Conservation (phyloP, 2,113 vertebrate genomes). For the Prolemur simus region DNA sequence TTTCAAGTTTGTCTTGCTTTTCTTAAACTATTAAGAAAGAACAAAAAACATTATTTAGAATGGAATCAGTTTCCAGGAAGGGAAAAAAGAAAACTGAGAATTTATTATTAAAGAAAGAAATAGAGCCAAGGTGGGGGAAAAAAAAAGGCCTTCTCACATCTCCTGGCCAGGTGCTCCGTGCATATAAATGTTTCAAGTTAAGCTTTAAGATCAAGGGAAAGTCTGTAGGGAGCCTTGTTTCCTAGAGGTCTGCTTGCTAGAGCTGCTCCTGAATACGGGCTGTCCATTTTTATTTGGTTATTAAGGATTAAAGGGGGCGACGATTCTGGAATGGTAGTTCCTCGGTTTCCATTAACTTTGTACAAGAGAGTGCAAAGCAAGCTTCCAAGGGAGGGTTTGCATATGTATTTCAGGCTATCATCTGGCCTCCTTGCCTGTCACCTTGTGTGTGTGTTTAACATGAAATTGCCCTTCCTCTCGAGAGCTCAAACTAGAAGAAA, state of each 20-base stretch:
- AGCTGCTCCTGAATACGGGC: constrained; percentile 81
- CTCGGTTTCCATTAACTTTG: constrained; percentile 82
- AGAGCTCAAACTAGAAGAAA: constrained; percentile 57
- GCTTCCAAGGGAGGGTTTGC: constrained; percentile 68
- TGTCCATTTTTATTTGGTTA: constrained; percentile 86
- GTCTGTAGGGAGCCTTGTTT: constrained; percentile 86
- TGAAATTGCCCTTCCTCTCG: constrained; percentile 57
- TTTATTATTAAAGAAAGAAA: constrained; percentile 88
- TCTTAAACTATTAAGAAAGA: constrained; percentile 76
- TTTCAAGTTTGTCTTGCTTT: constrained; percentile 67
- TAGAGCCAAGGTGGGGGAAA: constrained; percentile 78
- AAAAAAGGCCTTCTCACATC: constrained; percentile 80
- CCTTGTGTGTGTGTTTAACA: constrained; percentile 67
- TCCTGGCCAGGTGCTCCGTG: constrained; percentile 85
- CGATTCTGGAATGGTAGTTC: constrained; percentile 74
- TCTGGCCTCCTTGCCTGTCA: background rate
- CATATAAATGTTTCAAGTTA: constrained; percentile 89
- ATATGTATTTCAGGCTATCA: constrained; percentile 58
- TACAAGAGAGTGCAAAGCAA: constrained; percentile 71
- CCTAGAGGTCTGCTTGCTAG: constrained; percentile 84
- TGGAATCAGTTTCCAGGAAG: constrained; percentile 77
- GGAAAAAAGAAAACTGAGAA: constrained; percentile 58
- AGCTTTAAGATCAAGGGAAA: constrained; percentile 88
- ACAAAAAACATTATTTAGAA: constrained; percentile 75
- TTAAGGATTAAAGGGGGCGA: constrained; percentile 84